Evolutionary conservation across 2,797 vertebrate genomes (phyloP), one percentile per base, ranked within the genome.

Genomic region (Anolis apletophallus): DNA sequence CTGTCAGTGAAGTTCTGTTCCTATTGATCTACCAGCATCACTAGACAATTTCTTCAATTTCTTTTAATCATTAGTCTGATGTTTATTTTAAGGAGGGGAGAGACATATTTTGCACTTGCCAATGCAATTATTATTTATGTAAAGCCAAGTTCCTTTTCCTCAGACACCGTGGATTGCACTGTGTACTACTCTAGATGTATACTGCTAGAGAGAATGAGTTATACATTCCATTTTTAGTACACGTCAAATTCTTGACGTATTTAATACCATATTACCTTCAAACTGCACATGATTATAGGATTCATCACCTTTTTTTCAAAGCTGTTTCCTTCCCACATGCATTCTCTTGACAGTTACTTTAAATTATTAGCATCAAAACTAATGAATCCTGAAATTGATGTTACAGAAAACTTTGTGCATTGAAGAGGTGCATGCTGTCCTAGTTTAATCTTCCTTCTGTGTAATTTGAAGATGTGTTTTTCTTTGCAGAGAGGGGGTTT

Each of bases 81-180:
- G n/a, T 29, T 5, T 68, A 34, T 72, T 52, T 67, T 14, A 23
- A 80, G 46, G 61, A 10, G 23, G 23, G 29, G 61, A 64, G 26
- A 29, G 29, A 64, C 61, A 64, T 64, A 64, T 50, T 8, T 14
- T 59, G 21, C 29, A 29, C 14, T 61, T 55, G 36, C 8, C 77
- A 11, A 11, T 69, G 29, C 46, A 68, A 59, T 67, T 26, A 36
- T 68, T 59, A 32, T 69, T 9, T 57, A 10, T 72, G 46, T 57
- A 74, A 9, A 59, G 21, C 29, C 8, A 14, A 69, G 12, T 34
- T 34, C 19, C 57, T 57, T 55, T 81, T 26, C 34, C 50, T 21
- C 75, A 86, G 36, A 87, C 16, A 84, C 69, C 91, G 12, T 87
- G 85, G 75, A 87, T 87, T 94, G 90, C 85, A 91, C 71, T 89